Base-by-base conservation (phyloP, 2,888 invertebrate genomes). In the Drosophila infuscata region DNA sequence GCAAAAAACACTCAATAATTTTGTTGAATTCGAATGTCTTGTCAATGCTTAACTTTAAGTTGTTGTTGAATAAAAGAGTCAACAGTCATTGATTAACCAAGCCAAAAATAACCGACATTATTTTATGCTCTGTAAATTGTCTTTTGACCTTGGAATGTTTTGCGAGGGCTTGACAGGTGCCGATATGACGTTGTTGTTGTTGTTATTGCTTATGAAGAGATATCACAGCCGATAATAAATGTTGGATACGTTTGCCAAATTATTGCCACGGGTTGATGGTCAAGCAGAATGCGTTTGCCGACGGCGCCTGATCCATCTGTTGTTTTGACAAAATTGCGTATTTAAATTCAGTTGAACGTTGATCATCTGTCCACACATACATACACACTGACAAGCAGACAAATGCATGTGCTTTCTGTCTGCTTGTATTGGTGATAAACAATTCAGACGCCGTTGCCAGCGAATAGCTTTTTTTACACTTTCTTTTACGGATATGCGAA, bases 31-130 rank as follows among this genome's bases (percentile, higher is more conserved):
- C 88, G 81, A 85, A 85, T 85, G 84, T 89, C 75, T 85, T 82
- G 73, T 88, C 83, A 89, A 88, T 88, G 84, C 88, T 77, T 76
- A 85, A 89, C 90, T 85, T 61, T 66, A 89, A 89, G 88, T 89
- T 85, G 69, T 65, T 85, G 81, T 85, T 89, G 90, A 85, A 83
- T 83, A 84, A 84, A 89, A 69, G 46, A 65, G 64, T 46, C 69
- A 71, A 76, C 70, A 66, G 86, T 85, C 83, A 85, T 88, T 89
- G 75, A 76, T 74, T 73, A 83, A 74, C 60, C 53, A 54, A 68
- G 61, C 56, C 69, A 70, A 77, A 53, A 60, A 46, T 11, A 38
- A 29, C n/a, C 29, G 11, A 64, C 25, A 58, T 20, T 46, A 63
- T 29, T 12, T 56, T 30, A 5, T 30, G n/a, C 25, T 3, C 12